Evolutionary conservation across 2,888 invertebrate species (phyloP).

Genomic region (Macrophya alboannulata): DNA sequence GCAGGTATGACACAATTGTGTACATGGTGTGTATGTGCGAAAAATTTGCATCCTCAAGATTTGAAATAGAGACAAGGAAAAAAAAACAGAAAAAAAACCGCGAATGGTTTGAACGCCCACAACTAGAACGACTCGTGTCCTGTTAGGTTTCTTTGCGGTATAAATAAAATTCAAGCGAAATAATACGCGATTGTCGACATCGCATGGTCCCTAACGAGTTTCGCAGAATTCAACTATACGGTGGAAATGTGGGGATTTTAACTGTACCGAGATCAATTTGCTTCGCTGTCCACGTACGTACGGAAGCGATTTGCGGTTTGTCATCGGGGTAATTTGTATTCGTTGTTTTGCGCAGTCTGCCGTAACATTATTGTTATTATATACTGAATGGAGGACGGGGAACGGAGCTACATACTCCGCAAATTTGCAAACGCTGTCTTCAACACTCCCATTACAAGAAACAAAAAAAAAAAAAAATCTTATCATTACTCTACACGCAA

Average conservation of each 20-base stretch:
- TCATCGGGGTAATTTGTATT: constrained; percentile 52
- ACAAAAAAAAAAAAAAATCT: neutral
- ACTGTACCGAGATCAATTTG: constrained; percentile 44
- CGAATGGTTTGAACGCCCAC: constrained; percentile 26
- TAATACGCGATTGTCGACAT: neutral
- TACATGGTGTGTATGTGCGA: neutral
- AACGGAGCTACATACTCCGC: constrained; percentile 15
- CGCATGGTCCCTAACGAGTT: neutral
- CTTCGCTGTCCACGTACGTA: constrained; percentile 51
- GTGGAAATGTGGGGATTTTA: constrained; percentile 24
- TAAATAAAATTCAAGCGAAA: neutral
- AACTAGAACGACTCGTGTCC: neutral
- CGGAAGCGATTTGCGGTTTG: constrained; percentile 51
- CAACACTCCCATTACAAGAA: neutral
- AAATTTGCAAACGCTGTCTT: neutral
- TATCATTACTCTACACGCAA: neutral
- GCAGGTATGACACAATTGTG: neutral
- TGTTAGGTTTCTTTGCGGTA: neutral
- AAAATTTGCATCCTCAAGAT: neutral
- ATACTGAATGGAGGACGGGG: constrained; percentile 14
- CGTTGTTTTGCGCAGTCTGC: constrained; percentile 43
- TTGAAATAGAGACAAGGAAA: neutral
- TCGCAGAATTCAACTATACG: neutral
- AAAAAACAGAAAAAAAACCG: neutral
- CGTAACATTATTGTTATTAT: constrained; percentile 30